Base-by-base conservation (phyloP, 2,113 vertebrate species). In the Cyprinus carpio region DNA sequence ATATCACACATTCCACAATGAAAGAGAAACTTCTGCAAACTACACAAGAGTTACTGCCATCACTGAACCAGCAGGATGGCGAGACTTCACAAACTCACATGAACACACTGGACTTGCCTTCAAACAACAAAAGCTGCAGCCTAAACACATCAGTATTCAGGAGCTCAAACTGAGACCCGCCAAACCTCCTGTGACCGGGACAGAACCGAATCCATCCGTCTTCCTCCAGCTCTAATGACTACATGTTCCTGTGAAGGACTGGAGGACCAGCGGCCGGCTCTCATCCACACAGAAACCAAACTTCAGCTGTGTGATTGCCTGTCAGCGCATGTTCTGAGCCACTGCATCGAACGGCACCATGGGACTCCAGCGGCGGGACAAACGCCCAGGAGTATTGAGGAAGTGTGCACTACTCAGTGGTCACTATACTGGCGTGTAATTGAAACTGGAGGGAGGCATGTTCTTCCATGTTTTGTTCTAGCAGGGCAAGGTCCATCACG, bases 241-340 rank as follows among this genome's bases (percentile, higher is more conserved):
- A 43, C 40, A 43, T 43, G 40, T 43, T 43, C 40, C 40, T 9
- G 40, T 43, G 37, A 1, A 37, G 34, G 37, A 40, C 37, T 34
- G 37, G 34, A 4, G 34, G 4, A 6, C 34, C 34, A 6, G 34
- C 34, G 6, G 31, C 31, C 31, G 31, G 31, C 34, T 1, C 40
- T 43, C 37, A 67, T 56, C 54, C 31, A 40, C 49, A 58, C 49
- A 65, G 56, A 31, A 79, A 72, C 54, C 65, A 20, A 37, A 11
- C 31, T 34, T 20, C 16, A 20, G 74, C 60, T 20, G 40, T 60
- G 40, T 75, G 81, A 84, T 80, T 87, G 82, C 86, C 72, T 83
- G 82, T 81, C 82, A 84, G 43, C 31, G 46, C 40, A 81, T 81
- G 80, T 87, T 87, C 86, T 75, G 58, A 65, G 51, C 69, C 75